Evolutionary conservation across 2,888 invertebrate genomes (phyloP).

Genomic region (Ennomos erosarius): DNA sequence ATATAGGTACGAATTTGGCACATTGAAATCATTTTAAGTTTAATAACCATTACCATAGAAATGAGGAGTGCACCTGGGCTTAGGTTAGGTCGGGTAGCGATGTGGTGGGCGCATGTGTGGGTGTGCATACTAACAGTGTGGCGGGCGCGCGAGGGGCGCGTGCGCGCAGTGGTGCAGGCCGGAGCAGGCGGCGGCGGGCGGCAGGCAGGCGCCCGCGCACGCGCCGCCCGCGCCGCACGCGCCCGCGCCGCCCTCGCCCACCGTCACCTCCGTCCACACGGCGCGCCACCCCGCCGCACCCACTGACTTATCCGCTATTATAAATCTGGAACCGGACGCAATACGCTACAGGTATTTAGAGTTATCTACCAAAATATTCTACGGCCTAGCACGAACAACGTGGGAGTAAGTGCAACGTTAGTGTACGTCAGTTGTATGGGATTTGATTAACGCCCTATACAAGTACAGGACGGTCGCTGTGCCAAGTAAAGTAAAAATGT

Average conservation of each 20-base stretch:
- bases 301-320: constrained; percentile 97
- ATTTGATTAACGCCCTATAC: too few relatives aligned
- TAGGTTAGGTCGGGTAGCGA: neutral
- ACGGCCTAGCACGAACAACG: too few relatives aligned
- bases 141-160: constrained; percentile 85
- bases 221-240: constrained; percentile 57
- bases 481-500: too few relatives aligned
- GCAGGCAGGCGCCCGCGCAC: constrained; percentile 71
- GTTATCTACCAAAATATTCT: too few relatives aligned
- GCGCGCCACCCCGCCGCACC: constrained; percentile 97
- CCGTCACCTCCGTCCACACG: constrained; percentile 96
- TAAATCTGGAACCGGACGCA: constrained; percentile 88
- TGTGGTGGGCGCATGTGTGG: constrained; percentile 1
- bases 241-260: constrained; percentile 56
- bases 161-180: constrained; percentile 89
- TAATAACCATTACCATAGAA: too few relatives aligned
- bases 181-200: constrained; percentile 74
- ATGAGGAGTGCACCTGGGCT: constrained; percentile 5
- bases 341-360: too few relatives aligned
- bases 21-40: too few relatives aligned
- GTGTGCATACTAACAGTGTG: constrained; percentile 89
- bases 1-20: too few relatives aligned
- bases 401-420: too few relatives aligned
- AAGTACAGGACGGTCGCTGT: too few relatives aligned
- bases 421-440: too few relatives aligned